Evolutionary conservation across 2,888 invertebrate genomes (phyloP), one percentile per base, ranked within the genome.

Genomic region (Drosophila fungiperda): DNA sequence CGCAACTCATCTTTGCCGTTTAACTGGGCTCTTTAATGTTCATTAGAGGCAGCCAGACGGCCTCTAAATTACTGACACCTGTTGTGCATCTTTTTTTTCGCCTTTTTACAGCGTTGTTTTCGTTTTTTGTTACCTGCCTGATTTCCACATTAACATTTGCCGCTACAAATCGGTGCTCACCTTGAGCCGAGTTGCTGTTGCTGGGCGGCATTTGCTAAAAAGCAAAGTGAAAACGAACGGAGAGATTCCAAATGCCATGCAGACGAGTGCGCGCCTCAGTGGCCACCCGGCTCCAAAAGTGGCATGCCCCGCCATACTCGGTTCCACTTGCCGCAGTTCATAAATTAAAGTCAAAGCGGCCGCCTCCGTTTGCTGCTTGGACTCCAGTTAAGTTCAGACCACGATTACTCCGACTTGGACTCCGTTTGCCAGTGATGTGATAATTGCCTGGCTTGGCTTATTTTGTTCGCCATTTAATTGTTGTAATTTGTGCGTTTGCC

Each of bases 381-480:
- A 53, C 60, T 17, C 20, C 48, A 20, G 26, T 36, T 45, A 45
- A 45, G 45, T 64, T 8, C 36, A 12, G 23, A 29, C 48, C 38
- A 55, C 67, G 26, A 50, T 61, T 67, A 45, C 59, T 58, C 15
- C 15, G n/a, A 29, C 33, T 80, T 38, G 61, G 62, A 40, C 36
- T 54, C 32, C 64, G 20, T 26, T 23, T 57, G 20, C 62, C 52
- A 73, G 82, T 87, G 87, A 87, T 87, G 87, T 87, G 87, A 87
- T 87, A 87, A 87, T 87, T 87, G 87, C 87, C 45, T 23, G 83
- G 83, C 84, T 87, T 80, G 87, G 87, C 87, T 87, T 89, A 84
- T 80, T 89, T 82, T 83, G 87, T 84, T 87, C 78, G 87, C 89
- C 85, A 82, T 87, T 87, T 87, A 89, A 87, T 87, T 87, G 89